phyloP scores from a whole-genome alignment of 1,140 invertebrate species.

The Mylabris phalerata region DNA sequence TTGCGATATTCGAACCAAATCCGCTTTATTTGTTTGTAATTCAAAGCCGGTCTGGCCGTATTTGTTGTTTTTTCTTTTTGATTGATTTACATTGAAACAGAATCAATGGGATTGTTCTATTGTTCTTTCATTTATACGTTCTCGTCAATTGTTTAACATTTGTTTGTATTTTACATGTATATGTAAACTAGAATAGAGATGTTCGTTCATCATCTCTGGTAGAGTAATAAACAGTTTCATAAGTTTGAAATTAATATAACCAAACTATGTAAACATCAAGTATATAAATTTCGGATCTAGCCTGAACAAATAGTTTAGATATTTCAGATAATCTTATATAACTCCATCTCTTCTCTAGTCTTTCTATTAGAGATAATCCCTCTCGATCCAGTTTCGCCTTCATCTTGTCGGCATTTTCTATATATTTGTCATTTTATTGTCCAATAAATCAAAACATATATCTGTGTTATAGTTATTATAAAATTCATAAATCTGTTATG shows the following conservation, averaged over 20 bases:
- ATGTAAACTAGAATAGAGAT: neutral
- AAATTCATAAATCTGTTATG: constrained; percentile 5
- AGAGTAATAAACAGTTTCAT: constrained; percentile 15
- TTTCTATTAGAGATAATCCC: neutral
- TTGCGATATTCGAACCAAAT: neutral
- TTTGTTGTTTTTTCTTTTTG: too few relatives aligned
- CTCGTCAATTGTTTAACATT: too few relatives aligned
- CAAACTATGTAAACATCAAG: constrained; percentile 10
- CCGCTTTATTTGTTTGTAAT: neutral
- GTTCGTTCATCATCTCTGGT: constrained; percentile 8
- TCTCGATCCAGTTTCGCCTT: neutral
- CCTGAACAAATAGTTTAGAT: constrained; percentile 16
- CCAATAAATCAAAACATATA: constrained; percentile 13
- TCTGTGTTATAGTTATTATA: too few relatives aligned
- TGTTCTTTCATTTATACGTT: too few relatives aligned
- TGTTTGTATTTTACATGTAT: neutral
- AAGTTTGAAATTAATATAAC: constrained; percentile 16
- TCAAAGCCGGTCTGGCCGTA: neutral
- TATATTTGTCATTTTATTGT: constrained; percentile 11
- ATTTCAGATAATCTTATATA: neutral
- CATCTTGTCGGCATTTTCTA: neutral
- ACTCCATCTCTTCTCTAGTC: neutral
- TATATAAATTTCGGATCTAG: constrained; percentile 4
- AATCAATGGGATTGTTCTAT: too few relatives aligned
- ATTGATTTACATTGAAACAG: too few relatives aligned